Percentiles rank a stretch among this genome's conserved stretches.
These are phyloP conservation scores for Caenorhabditis sp. DNA, from an alignment of 2,888 invertebrate genomes.

Conservation along the genomic window DNA sequence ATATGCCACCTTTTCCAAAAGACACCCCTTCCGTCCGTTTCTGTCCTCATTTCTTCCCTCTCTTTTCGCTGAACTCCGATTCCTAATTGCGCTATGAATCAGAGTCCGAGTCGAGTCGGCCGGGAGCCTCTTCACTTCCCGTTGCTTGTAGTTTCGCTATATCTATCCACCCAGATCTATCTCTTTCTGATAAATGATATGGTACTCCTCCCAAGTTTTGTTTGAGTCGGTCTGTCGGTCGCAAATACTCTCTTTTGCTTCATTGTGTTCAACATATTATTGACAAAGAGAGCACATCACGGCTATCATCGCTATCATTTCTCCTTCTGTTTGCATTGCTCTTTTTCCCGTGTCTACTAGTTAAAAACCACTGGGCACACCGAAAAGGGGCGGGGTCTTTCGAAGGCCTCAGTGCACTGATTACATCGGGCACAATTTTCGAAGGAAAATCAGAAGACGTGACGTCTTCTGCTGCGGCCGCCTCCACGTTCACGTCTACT, in stretches of 20 bases:
- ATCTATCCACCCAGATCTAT: conserved; percentile 9
- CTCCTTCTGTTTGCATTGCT: conserved; percentile 41
- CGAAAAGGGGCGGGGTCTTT: neutral
- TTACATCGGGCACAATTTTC: conserved; percentile 28
- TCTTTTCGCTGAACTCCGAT: conserved; percentile 21
- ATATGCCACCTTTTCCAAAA: too few relatives aligned
- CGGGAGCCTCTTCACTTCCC: conserved; percentile 8
- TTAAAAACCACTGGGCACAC: neutral
- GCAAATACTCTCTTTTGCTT: conserved; percentile 23
- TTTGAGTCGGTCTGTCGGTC: too few relatives aligned
- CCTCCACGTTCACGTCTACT: conserved; percentile 14
- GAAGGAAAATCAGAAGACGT: conserved; percentile 12
- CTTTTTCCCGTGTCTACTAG: conserved; percentile 40
- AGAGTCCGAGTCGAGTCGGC: too few relatives aligned
- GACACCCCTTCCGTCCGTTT: neutral
- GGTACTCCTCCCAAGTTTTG: neutral
- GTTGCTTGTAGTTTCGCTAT: conserved; percentile 24
- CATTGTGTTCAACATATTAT: conserved; percentile 49
- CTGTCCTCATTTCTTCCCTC: neutral
- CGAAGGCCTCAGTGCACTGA: conserved; percentile 15
- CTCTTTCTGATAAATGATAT: too few relatives aligned
- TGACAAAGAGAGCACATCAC: too few relatives aligned
- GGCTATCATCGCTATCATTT: conserved; percentile 33
- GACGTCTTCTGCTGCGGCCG: too few relatives aligned
- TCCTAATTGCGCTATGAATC: neutral